A percentile compares a stretch with the other conserved stretches of the same genome.
Evolutionary conservation across 2,797 vertebrate species (phyloP).

Genomic region (Poecilia velifera): DNA sequence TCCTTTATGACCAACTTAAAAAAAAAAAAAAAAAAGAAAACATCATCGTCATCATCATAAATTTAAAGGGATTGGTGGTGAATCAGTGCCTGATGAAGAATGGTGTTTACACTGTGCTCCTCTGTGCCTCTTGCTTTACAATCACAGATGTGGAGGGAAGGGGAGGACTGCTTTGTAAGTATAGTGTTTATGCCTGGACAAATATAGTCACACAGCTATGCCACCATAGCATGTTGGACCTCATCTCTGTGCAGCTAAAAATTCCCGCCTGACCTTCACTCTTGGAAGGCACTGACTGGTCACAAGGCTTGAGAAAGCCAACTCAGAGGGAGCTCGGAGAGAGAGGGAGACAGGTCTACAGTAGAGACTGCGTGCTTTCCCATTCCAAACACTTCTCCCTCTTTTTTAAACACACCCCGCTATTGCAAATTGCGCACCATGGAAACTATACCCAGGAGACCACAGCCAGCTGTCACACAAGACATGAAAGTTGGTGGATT

Average conservation of each 20-base stretch:
- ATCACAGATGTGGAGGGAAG: slow-evolving; percentile 76
- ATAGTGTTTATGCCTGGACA: slow-evolving; percentile 91
- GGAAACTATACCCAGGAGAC: slow-evolving; percentile 63
- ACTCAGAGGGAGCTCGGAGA: slow-evolving; percentile 45
- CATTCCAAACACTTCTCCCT: slow-evolving; percentile 57
- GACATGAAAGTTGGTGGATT: slow-evolving; percentile 60
- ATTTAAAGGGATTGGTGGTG: slow-evolving; percentile 10
- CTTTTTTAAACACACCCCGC: slow-evolving; percentile 60
- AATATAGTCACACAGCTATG: slow-evolving; percentile 91
- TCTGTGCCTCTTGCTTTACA: slow-evolving; percentile 50
- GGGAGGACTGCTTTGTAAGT: slow-evolving; percentile 87
- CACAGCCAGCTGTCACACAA: slow-evolving; percentile 48
- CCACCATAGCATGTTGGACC: slow-evolving; percentile 85
- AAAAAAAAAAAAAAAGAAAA: neutral
- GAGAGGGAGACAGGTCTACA: slow-evolving; percentile 23
- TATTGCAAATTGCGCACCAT: slow-evolving; percentile 52
- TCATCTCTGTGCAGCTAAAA: slow-evolving; percentile 92
- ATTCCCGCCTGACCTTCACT: slow-evolving; percentile 88
- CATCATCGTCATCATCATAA: neutral
- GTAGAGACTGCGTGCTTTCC: slow-evolving; percentile 43
- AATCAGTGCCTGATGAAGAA: slow-evolving; percentile 20
- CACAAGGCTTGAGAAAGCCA: slow-evolving; percentile 74
- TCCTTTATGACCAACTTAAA: neutral
- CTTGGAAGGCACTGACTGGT: slow-evolving; percentile 83
- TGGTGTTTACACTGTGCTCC: slow-evolving; percentile 68